phyloP scores from a whole-genome alignment of 2,113 vertebrate genomes.

The Pterocles gutturalis region DNA sequence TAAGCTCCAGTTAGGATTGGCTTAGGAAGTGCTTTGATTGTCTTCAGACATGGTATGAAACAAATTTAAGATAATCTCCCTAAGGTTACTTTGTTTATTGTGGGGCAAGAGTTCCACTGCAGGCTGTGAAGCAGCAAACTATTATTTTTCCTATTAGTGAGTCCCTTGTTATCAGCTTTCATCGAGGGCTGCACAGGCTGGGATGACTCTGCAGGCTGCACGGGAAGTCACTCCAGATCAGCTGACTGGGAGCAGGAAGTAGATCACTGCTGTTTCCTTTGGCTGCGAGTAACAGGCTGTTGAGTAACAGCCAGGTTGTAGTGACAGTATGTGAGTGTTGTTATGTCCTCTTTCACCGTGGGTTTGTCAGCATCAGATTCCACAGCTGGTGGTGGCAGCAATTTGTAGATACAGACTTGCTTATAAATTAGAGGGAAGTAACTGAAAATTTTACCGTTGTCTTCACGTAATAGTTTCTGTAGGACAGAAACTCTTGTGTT shows the following conservation, averaged over 20 bases:
- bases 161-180: not conserved
- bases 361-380: not conserved
- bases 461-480: not conserved
- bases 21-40: not conserved
- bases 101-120: not conserved
- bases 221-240: not conserved
- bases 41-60: not conserved
- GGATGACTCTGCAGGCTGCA: not conserved
- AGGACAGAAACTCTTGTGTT: not conserved
- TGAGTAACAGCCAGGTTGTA: rapidly evolving
- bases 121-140: not conserved
- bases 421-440: not conserved
- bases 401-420: not conserved
- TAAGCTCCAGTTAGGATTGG: not conserved
- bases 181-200: not conserved
- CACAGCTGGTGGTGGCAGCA: not conserved
- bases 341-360: rapidly evolving
- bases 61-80: not conserved
- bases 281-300: rapidly evolving
- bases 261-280: rapidly evolving
- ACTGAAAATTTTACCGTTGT: rapidly evolving
- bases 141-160: rapidly evolving
- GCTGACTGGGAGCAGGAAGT: not conserved
- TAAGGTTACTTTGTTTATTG: not conserved
- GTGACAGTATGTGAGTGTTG: rapidly evolving